Percentiles rank a stretch among this genome's conserved stretches.
Conservation (phyloP, 1,140 invertebrate species). For the Pinna nobilis region DNA sequence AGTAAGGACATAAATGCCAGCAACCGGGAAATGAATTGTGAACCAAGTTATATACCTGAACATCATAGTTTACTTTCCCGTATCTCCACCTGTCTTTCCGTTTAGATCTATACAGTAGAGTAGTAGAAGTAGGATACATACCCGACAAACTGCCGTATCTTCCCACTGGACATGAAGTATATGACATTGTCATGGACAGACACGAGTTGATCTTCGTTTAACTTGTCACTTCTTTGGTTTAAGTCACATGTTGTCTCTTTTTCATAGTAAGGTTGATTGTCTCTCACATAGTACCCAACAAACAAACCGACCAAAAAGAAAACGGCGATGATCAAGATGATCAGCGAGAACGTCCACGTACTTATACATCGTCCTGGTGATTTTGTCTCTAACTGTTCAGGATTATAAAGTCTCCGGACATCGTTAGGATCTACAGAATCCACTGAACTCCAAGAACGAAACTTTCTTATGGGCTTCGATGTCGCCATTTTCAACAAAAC, state of each 20-base stretch:
- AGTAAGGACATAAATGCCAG: too few relatives aligned
- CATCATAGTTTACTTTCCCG: too few relatives aligned
- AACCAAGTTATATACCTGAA: too few relatives aligned
- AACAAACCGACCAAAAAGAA: slow-evolving; percentile 37
- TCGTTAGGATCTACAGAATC: slow-evolving; percentile 42
- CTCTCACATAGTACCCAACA: slow-evolving; percentile 37
- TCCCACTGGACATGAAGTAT: slow-evolving; percentile 26
- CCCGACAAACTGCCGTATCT: slow-evolving; percentile 1
- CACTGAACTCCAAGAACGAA: slow-evolving; percentile 45
- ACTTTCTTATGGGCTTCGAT: slow-evolving; percentile 29
- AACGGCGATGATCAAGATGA: slow-evolving; percentile 34
- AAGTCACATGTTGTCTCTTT: neutral
- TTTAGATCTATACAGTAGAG: neutral
- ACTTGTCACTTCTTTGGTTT: slow-evolving; percentile 26
- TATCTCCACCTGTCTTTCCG: too few relatives aligned
- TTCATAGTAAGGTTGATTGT: slow-evolving; percentile 20
- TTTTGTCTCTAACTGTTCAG: neutral
- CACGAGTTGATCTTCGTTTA: slow-evolving; percentile 6
- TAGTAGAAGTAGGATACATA: slow-evolving; percentile 16
- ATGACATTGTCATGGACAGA: slow-evolving; percentile 38
- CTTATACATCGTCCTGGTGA: slow-evolving; percentile 27
- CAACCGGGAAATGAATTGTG: too few relatives aligned
- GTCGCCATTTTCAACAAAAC: slow-evolving; percentile 43
- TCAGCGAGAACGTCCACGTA: slow-evolving; percentile 41
- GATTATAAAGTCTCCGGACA: slow-evolving; percentile 26